Evolutionary conservation across 2,797 vertebrate species (phyloP).

Genomic region (Hippoglossus hippoglossus): DNA sequence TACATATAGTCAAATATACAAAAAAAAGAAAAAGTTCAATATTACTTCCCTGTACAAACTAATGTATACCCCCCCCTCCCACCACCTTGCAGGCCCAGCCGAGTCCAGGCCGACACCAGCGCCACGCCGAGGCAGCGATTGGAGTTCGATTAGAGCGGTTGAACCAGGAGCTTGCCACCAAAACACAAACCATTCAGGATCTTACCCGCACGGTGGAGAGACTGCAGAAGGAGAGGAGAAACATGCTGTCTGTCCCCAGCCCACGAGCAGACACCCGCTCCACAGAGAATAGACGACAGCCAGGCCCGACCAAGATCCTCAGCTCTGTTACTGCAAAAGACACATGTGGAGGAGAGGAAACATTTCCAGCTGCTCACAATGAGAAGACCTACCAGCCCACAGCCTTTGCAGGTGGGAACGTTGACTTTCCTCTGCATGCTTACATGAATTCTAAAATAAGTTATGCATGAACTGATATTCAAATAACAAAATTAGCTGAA

Average conservation of each 20-base stretch:
- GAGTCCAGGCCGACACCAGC: slow-evolving; percentile 75
- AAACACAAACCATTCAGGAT: slow-evolving; percentile 88
- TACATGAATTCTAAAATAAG: neutral
- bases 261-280: slow-evolving; percentile 3
- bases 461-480: too few relatives aligned
- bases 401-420: slow-evolving; percentile 75
- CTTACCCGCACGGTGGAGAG: slow-evolving; percentile 90
- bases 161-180: slow-evolving; percentile 87
- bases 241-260: slow-evolving; percentile 74
- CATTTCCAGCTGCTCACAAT: slow-evolving; percentile 73
- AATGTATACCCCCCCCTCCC: too few relatives aligned
- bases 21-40: too few relatives aligned
- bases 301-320: slow-evolving; percentile 32
- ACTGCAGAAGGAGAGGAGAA: slow-evolving; percentile 89
- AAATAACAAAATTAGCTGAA: neutral
- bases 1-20: too few relatives aligned
- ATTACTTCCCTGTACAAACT: too few relatives aligned
- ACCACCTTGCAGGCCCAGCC: neutral
- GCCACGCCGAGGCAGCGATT: slow-evolving; percentile 81
- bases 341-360: slow-evolving; percentile 7
- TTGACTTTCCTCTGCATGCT: neutral
- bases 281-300: slow-evolving; percentile 42
- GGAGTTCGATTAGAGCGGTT: slow-evolving; percentile 85
- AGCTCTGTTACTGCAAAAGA: neutral
- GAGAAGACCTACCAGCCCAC: slow-evolving; percentile 87